Evolutionary conservation across 2,888 invertebrate species (phyloP).

Genomic region (Lomographa bimaculata): DNA sequence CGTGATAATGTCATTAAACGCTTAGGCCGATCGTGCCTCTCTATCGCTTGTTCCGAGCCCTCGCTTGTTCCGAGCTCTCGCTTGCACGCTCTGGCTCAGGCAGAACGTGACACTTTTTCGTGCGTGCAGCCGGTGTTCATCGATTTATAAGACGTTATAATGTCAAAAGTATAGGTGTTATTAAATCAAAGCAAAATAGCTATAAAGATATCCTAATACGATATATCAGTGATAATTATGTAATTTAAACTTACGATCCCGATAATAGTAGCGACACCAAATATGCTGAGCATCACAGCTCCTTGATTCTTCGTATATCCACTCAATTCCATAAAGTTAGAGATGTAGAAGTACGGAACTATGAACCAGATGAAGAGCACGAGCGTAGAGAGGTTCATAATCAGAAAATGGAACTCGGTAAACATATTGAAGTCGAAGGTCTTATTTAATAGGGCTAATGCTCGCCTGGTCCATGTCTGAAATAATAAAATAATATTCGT

Average conservation of each 20-base stretch:
- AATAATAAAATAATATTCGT: constrained; percentile 46
- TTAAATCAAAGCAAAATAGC: no score
- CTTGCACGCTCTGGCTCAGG: no score
- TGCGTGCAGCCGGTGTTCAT: no score
- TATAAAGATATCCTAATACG: no score
- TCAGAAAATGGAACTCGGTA: constrained; percentile 90
- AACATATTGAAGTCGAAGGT: constrained; percentile 94
- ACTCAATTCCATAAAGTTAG: constrained; percentile 87
- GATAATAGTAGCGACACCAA: constrained; percentile 94
- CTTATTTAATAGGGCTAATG: constrained; percentile 86
- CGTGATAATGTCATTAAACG: no score
- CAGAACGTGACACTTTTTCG: no score
- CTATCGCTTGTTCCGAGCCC: no score
- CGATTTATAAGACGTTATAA: no score
- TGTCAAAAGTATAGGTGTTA: no score
- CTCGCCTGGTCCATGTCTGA: constrained; percentile 89
- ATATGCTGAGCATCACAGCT: constrained; percentile 91
- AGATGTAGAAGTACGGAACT: constrained; percentile 96
- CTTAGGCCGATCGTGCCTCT: no score
- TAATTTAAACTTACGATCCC: constrained; percentile 94
- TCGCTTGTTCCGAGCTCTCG: no score
- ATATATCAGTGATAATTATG: no score
- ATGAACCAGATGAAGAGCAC: constrained; percentile 97
- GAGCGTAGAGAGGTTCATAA: constrained; percentile 94
- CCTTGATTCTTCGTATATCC: constrained; percentile 87